These are phyloP conservation scores for Chymomyza caudatula DNA, from an alignment of 2,888 invertebrate genomes.

Conservation along the genomic window DNA sequence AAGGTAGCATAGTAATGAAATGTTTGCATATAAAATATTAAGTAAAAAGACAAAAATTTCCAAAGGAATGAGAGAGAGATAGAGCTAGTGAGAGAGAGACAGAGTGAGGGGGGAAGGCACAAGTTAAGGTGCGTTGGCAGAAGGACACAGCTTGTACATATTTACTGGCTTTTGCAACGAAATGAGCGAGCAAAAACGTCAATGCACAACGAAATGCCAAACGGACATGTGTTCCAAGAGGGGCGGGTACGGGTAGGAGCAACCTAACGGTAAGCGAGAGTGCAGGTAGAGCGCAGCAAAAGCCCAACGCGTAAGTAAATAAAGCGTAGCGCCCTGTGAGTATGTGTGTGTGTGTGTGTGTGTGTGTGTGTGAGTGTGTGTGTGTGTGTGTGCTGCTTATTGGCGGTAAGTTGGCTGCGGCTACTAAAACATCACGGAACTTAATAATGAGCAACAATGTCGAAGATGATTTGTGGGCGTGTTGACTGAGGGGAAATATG, in stretches of 20 bases:
- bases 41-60: slow-evolving; percentile 43
- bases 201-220: slow-evolving; percentile 62
- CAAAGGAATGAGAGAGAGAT: slow-evolving; percentile 13
- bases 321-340: slow-evolving; percentile 19
- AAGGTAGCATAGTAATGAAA: slow-evolving; percentile 49
- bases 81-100: slow-evolving; percentile 16
- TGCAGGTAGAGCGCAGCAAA: slow-evolving; percentile 36
- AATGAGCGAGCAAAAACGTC: slow-evolving; percentile 69
- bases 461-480: slow-evolving; percentile 54
- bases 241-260: slow-evolving; percentile 39
- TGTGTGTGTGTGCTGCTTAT: slow-evolving; percentile 11
- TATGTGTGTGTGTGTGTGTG: neutral
- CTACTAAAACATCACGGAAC: slow-evolving; percentile 18
- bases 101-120: slow-evolving; percentile 7
- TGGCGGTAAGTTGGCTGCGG: slow-evolving; percentile 32
- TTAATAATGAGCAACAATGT: slow-evolving; percentile 45
- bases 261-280: neutral
- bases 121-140: neutral
- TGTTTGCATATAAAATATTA: slow-evolving; percentile 59
- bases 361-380: slow-evolving; percentile 23
- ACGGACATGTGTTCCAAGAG: slow-evolving; percentile 34
- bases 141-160: slow-evolving; percentile 19
- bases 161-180: slow-evolving; percentile 45
- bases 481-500: slow-evolving; percentile 26
- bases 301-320: slow-evolving; percentile 67